Conservation (phyloP, 2,888 invertebrate species). For the Perithous albicinctus region DNA sequence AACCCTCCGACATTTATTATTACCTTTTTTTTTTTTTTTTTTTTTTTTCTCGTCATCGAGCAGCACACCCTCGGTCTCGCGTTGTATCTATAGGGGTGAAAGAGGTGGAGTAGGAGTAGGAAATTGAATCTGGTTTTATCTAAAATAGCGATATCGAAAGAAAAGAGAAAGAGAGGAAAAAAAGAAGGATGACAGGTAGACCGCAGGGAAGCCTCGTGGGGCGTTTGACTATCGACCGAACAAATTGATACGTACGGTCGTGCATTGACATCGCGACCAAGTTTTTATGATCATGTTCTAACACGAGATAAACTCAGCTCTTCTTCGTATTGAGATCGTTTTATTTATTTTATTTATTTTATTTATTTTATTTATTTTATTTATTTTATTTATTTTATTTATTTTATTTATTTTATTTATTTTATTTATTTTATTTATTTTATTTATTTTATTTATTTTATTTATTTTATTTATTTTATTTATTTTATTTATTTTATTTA, state of each 20-base stretch:
- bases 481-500: no score
- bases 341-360: no score
- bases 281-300: slow-evolving; percentile 21
- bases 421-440: no score
- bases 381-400: no score
- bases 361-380: no score
- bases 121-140: slow-evolving; percentile 84
- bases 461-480: no score
- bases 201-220: slow-evolving; percentile 37
- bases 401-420: no score
- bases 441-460: no score
- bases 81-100: slow-evolving; percentile 32
- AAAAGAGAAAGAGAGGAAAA: slow-evolving; percentile 61
- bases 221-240: slow-evolving; percentile 71
- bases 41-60: slow-evolving; percentile 70
- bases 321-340: slow-evolving; percentile 13
- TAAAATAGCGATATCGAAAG: slow-evolving; percentile 74
- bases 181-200: slow-evolving; percentile 45
- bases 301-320: slow-evolving; percentile 54
- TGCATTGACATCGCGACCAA: slow-evolving; percentile 37
- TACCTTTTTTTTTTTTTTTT: slow-evolving; percentile 70
- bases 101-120: slow-evolving; percentile 71
- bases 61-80: slow-evolving; percentile 49
- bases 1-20: slow-evolving; percentile 74
- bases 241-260: slow-evolving; percentile 45